These are phyloP conservation scores for Cryptops parisi DNA, from an alignment of 2,888 invertebrate species.

Conservation along the genomic window DNA sequence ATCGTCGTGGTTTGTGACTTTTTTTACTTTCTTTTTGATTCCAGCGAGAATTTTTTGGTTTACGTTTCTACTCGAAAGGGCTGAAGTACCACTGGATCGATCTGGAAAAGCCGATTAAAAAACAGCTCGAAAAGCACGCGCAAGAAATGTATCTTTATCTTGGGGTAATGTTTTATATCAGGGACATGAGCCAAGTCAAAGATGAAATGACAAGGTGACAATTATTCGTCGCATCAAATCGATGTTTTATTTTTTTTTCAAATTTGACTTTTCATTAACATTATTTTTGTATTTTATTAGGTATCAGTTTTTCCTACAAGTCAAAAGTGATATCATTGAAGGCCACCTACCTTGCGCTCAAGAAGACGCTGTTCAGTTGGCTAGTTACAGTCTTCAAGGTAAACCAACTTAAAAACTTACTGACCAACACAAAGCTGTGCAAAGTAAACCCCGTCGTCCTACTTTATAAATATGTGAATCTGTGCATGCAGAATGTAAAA, in stretches of 20 bases:
- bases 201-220: slow-evolving; percentile 76
- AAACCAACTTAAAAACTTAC: too few relatives aligned
- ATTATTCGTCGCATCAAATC: too few relatives aligned
- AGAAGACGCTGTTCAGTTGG: slow-evolving; percentile 79
- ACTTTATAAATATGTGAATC: too few relatives aligned
- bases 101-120: slow-evolving; percentile 78
- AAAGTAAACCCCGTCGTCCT: too few relatives aligned
- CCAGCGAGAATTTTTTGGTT: slow-evolving; percentile 80
- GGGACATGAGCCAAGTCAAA: slow-evolving; percentile 68
- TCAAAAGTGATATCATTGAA: slow-evolving; percentile 88
- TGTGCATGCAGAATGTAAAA: too few relatives aligned
- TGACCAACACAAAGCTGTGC: not conserved
- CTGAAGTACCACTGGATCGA: slow-evolving; percentile 71
- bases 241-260: not conserved
- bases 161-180: slow-evolving; percentile 88
- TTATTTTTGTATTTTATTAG: slow-evolving; percentile 30
- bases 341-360: slow-evolving; percentile 77
- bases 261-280: not conserved
- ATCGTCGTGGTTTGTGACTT: not conserved
- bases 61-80: slow-evolving; percentile 57
- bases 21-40: slow-evolving; percentile 14
- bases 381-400: slow-evolving; percentile 81
- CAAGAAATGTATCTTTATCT: slow-evolving; percentile 62
- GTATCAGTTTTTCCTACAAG: slow-evolving; percentile 89
- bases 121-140: slow-evolving; percentile 87